Percentiles rank a stretch among this genome's conserved stretches.
These are phyloP conservation scores for Tinamus major DNA, from an alignment of 2,797 vertebrate species.

Conservation along the genomic window DNA sequence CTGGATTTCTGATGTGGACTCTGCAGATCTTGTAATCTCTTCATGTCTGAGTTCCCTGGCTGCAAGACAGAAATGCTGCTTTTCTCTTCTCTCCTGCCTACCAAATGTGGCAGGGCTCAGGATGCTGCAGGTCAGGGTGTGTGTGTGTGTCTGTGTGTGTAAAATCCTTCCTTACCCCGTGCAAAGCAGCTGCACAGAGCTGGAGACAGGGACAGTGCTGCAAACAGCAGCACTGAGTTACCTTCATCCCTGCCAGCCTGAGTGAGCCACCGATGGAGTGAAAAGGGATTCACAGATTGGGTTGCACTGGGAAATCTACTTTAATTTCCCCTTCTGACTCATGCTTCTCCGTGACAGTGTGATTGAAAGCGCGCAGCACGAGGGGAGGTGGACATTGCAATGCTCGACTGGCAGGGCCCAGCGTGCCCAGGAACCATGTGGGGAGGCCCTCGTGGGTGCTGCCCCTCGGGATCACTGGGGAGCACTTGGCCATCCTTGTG, in stretches of 20 bases:
- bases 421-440: not conserved
- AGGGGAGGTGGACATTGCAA: not conserved
- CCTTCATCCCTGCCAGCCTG: not conserved
- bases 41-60: not conserved
- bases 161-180: not conserved
- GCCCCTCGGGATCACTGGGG: not conserved
- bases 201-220: not conserved
- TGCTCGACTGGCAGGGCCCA: not conserved
- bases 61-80: not conserved
- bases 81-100: not conserved
- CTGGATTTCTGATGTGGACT: accelerated
- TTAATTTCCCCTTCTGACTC: constrained; percentile 5
- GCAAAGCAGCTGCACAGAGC: not conserved
- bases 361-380: not conserved
- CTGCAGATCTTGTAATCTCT: not conserved
- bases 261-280: not conserved
- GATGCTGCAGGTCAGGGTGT: not conserved
- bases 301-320: not conserved
- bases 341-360: not conserved
- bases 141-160: not conserved
- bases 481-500: not conserved
- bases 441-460: not conserved
- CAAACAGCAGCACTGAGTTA: accelerated
- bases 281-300: not conserved
- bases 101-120: not conserved